These are phyloP conservation scores for Linurgus olivaceus DNA, from an alignment of 2,797 vertebrate species.

Conservation along the genomic window DNA sequence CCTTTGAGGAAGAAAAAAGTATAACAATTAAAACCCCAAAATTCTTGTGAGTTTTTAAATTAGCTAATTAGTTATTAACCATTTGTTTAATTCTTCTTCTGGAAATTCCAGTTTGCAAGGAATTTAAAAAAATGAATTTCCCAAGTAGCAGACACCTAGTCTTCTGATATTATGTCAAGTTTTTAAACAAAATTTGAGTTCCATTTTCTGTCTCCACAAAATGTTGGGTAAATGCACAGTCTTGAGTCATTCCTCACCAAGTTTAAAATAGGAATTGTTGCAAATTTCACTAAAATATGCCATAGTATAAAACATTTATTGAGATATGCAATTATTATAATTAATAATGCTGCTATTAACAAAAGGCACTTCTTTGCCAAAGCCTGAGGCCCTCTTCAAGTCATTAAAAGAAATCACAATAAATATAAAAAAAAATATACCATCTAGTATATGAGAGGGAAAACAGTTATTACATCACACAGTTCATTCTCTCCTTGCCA, in stretches of 20 bases:
- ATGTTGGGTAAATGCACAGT: background rate
- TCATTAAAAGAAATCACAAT: constrained; percentile 30
- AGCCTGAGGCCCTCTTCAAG: background rate
- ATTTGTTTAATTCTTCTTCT: background rate
- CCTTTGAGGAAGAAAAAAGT: background rate
- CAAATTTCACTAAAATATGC: background rate
- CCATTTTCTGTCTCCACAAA: background rate
- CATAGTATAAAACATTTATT: background rate
- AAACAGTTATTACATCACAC: background rate
- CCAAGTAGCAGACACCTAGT: background rate
- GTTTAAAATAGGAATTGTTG: background rate
- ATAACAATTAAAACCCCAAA: background rate
- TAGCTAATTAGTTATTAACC: background rate
- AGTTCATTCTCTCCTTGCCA: background rate
- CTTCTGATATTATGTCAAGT: background rate
- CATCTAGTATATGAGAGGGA: background rate
- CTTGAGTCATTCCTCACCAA: background rate
- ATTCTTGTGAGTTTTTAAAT: background rate
- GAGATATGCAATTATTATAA: constrained; percentile 37
- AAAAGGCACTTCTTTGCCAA: constrained; percentile 10
- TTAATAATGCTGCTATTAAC: constrained; percentile 22
- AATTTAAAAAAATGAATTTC: background rate
- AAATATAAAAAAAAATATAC: constrained; percentile 41
- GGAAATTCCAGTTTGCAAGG: background rate
- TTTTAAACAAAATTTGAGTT: background rate